A percentile compares a stretch with the other conserved stretches of the same genome.
Evolutionary conservation across 2,888 invertebrate species (phyloP).

Genomic region (Agriopis marginaria): DNA sequence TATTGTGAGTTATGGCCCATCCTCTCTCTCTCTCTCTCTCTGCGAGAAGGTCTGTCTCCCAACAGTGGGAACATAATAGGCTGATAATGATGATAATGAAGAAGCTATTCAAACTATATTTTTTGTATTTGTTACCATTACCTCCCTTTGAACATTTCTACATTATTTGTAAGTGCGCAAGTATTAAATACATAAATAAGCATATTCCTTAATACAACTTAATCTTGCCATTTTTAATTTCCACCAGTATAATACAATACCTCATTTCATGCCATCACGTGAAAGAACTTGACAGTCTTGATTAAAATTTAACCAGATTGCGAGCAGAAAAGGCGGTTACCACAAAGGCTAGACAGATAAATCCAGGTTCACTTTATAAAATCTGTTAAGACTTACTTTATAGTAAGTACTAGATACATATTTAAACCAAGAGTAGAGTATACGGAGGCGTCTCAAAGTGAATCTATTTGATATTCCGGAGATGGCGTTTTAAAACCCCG

Average conservation of each 20-base stretch:
- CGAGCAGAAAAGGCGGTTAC: conserved; percentile 7
- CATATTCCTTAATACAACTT: not conserved
- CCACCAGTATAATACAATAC: conserved; percentile 4
- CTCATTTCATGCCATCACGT: conserved; percentile 7
- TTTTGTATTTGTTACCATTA: too few species aligned
- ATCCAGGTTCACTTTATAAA: conserved; percentile 7
- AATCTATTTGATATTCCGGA: conserved; percentile 40
- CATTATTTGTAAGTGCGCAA: too few species aligned
- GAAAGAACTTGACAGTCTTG: conserved; percentile 8
- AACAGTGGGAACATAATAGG: too few species aligned
- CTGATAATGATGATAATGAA: too few species aligned
- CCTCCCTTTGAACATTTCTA: too few species aligned
- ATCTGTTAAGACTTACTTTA: conserved; percentile 4
- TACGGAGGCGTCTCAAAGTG: conserved; percentile 28
- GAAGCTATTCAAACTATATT: too few species aligned
- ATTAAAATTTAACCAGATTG: conserved; percentile 21
- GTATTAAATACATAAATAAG: not conserved
- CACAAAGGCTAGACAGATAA: conserved; percentile 11
- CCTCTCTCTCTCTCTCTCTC: too few species aligned
- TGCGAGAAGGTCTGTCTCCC: too few species aligned
- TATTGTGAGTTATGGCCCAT: too few species aligned
- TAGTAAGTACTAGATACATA: not conserved
- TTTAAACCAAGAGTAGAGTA: conserved; percentile 28
- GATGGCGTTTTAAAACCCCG: conserved; percentile 37
- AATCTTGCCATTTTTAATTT: not conserved